Base-by-base conservation (phyloP, 2,888 invertebrate genomes). In the Ptychoptera albimana region DNA sequence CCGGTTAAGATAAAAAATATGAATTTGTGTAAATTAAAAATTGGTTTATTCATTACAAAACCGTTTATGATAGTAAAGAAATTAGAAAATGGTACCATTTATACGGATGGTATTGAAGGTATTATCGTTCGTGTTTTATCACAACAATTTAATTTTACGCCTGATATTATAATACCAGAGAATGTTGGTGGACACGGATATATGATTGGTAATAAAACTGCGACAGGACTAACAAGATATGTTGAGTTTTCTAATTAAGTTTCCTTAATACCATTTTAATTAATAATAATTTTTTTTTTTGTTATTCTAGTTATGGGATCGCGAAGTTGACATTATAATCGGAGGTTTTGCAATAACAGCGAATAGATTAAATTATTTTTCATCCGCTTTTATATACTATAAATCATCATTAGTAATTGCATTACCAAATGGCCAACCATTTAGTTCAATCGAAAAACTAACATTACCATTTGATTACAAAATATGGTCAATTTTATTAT, bases 51-150 rank as follows among this genome's bases (percentile, higher is more conserved):
- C 38, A 14, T 37, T 15, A 48, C 37, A 16, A 41, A 39, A 8
- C 47, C 47, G 7, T 48, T 34, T 36, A 45, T 48, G 10, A 30
- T 45, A 2, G 31, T 48, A 11, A 14, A 30, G 1, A 29, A 36
- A 12, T 23, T 13, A 9, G 6, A 9, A 7, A 30, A 37, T 12
- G 39, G 37, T 13, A 14, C n/a, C 5, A 1, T 32, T 8, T 55
- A 54, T 0, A 47, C 60, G 1, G 44, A 40, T 0, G 62, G 63
- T 2, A 49, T 61, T 29, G 63, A 63, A 31, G 61, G 59, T 0
- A 53, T 54, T 5, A 43, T 61, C 7, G 46, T 63, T 3, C 54
- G 53, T 29, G 1, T 48, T 8, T 40, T 60, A 34, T 51, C 60
- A 4, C 44, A 38, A 8, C 39, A 48, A 0, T 36, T 61, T n/a